Base-by-base conservation (phyloP, 2,888 invertebrate species). In the Diaperis boleti region DNA sequence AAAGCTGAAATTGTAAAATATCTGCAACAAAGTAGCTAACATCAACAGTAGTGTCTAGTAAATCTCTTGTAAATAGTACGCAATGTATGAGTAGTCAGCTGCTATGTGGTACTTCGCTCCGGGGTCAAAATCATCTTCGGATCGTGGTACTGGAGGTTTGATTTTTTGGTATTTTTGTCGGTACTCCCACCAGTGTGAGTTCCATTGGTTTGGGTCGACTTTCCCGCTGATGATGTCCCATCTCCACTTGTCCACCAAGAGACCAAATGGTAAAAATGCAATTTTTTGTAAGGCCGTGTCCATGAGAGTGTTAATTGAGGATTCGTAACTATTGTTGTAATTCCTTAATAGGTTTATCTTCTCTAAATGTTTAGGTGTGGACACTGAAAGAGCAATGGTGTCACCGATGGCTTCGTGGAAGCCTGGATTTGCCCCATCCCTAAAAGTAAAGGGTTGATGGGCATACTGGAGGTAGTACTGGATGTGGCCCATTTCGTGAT, bases 1-100 rank as follows among this genome's bases (percentile, higher is more conserved):
- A 87, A 69, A 93, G 89, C 82, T 92, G 92, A 78, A 92, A 94
- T 79, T 93, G 91, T 22, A 93, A 79, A 8, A 93, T 85, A 72
- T 87, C 87, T 8, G 90, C 88, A 60, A 92, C 85, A 70, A 87
- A 82, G 70, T 88, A 88, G 62, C 87, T 86, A 41, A 31, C n/a
- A n/a, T 8, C 31, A 31, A 6, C 7, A 31, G 8, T 31, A 31
- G n/a, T 3, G n/a, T 20, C 4, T 3, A 4, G 6, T 6, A 4
- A 20, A 20, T 4, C 20, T 20, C 20, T 20, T n/a, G 20, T 3
- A 20, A 6, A 6, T 20, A 6, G 74, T 74, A 80, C 76, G 76
- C 74, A 45, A 84, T 81, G 64, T 83, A 84, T 52, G 82, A 81
- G 3, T 79, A 76, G 71, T 82, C 81, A 1, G 80, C 81, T 29